These are phyloP conservation scores for Perizoma flavofasciatum DNA, from an alignment of 2,888 invertebrate species.

Conservation along the genomic window DNA sequence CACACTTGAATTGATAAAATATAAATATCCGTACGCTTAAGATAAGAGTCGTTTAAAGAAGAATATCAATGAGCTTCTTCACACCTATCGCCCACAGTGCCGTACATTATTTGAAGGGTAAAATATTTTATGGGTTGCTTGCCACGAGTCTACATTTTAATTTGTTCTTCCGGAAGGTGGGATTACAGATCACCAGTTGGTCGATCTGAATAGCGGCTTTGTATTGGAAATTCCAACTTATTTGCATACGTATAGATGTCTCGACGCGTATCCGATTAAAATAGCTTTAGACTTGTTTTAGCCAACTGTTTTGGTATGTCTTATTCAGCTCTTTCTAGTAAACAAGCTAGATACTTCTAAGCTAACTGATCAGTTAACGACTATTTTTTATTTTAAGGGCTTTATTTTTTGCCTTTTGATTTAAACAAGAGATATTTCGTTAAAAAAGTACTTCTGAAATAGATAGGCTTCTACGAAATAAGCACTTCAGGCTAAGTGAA, in stretches of 20 bases:
- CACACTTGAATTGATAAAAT: constrained; percentile 40
- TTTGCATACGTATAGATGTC: constrained; percentile 50
- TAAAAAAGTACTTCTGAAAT: too few relatives aligned
- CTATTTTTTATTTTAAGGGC: too few relatives aligned
- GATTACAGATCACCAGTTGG: constrained; percentile 59
- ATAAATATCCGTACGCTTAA: constrained; percentile 40
- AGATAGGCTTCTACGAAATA: too few relatives aligned
- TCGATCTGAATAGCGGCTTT: constrained; percentile 49
- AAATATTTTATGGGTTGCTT: constrained; percentile 51
- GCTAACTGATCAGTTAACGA: too few relatives aligned
- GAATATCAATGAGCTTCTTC: constrained; percentile 55
- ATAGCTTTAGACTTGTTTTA: too few relatives aligned
- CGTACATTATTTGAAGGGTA: constrained; percentile 53
- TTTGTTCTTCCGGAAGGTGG: constrained; percentile 59
- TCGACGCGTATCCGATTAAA: too few relatives aligned
- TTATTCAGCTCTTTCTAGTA: too few relatives aligned
- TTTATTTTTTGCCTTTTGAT: too few relatives aligned
- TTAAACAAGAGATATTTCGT: too few relatives aligned
- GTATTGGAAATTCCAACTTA: constrained; percentile 56
- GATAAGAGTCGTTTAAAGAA: constrained; percentile 43
- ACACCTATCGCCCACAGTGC: constrained; percentile 54
- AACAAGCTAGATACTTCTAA: too few relatives aligned
- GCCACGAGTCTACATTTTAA: constrained; percentile 50
- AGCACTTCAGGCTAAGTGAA: too few relatives aligned
- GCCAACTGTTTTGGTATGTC: too few relatives aligned